Evolutionary conservation across 2,797 vertebrate genomes (phyloP), one percentile per base, ranked within the genome.

Genomic region (Limosa lapponica): DNA sequence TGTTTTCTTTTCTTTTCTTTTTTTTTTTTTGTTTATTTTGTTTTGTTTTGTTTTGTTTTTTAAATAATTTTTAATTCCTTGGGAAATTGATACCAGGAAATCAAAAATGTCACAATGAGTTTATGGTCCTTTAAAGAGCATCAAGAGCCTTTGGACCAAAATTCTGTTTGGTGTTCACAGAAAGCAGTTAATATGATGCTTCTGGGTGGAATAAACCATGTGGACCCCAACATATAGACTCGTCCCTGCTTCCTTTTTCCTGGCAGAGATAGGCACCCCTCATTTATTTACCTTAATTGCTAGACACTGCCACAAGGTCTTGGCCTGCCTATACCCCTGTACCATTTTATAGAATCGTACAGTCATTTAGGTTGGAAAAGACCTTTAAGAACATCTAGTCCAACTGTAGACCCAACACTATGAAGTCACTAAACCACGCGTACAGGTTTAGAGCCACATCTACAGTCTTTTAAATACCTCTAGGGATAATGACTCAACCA

Each of bases 351-450:
- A 44, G 30, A 74, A 32, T 59, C 7, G 44, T 16, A 37, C 14
- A 61, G 58, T 58, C 2, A 41, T 70, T 69, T 59, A 48, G 5
- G 10, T 51, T 81, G 46, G 27, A 69, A 84, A 92, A 73, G 23
- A 64, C 13, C 12, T 67, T 77, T 46, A 55, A 77, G 41, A 34
- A 54, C 14, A 46, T 24, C 27, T 9, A 90, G 17, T 59, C 36
- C 49, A 82, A 18, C 15, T 0, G 0, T 27, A 25, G 62, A 18
- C 13, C 18, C 52, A 79, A 27, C 22, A 37, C 37, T 34, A 5
- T 5, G 30, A 78, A 54, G 36, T 44, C 43, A 87, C 16, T 67
- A n/a, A 75, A 57, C 20, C 28, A 7, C 18, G 22, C 49, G 46
- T 51, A 51, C 49, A 51, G 49, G 15, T 28, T 51, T 28, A 10